Base-by-base conservation (phyloP, 2,113 vertebrate genomes). In the Austrofundulus limnaeus region DNA sequence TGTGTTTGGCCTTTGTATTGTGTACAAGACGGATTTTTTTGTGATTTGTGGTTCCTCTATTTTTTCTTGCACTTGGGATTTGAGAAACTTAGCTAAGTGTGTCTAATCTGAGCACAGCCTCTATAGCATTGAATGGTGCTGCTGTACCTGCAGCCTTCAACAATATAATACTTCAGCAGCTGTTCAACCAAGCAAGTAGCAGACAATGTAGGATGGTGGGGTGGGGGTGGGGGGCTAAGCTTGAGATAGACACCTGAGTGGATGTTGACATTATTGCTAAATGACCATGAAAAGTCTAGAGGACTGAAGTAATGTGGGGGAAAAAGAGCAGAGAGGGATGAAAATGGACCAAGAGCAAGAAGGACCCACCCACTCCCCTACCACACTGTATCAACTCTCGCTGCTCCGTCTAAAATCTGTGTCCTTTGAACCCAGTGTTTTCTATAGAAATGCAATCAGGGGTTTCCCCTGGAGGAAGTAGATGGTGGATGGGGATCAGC, bases 71-170 rank as follows among this genome's bases (percentile, higher is more conserved):
- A 54, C 48, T 11, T 37, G 62, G 73, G 76, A 76, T 78, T 85
- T 83, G 55, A 55, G 63, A 53, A 73, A 46, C 66, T 64, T 51
- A 75, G 66, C 70, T 72, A 68, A 75, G 70, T 75, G 77, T 83
- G 83, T 87, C 78, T 82, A 80, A 85, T 88, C 78, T 57, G 72
- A 77, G 81, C 13, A 54, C 78, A 82, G 64, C 70, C 70, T 62
- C 60, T 57, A 54, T 49, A 47, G 71, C 54, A 15, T 75, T 78
- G 76, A 80, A 84, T 67, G n/a, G 64, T 34, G 47, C 54, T 16
- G 12, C 54, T 58, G 64, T 79, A 86, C 80, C 70, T 81, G 62
- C 67, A 21, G 48, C 66, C 48, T 61, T 23, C 66, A 50, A 66
- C 53, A 77, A 80, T 78, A 53, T 47, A 57, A 60, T 73, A 77